Conservation (phyloP, 2,797 vertebrate species). For the Decapterus maruadsi region DNA sequence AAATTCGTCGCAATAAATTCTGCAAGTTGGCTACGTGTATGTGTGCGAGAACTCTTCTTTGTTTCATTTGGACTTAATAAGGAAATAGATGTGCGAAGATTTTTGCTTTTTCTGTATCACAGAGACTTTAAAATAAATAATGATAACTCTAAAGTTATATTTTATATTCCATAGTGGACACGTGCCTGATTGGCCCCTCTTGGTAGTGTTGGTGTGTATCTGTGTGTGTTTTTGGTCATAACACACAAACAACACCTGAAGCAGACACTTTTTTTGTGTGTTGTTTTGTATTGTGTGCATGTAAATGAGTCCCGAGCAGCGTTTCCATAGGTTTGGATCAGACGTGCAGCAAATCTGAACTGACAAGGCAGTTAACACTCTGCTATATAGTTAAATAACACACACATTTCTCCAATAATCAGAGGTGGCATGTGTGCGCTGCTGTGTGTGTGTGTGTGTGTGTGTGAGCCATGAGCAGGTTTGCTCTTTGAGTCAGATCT, state of each 20-base stretch:
- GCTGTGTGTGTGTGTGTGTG: conserved; percentile 34
- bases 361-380: conserved; percentile 80
- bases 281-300: conserved; percentile 54
- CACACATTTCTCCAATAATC: conserved; percentile 79
- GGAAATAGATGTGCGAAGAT: no score
- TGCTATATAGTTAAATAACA: conserved; percentile 77
- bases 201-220: no score
- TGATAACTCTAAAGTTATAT: no score
- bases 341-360: conserved; percentile 77
- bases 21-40: no score
- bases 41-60: no score
- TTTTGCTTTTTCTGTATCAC: no score
- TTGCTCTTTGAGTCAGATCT: conserved; percentile 75
- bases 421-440: conserved; percentile 77
- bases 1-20: no score
- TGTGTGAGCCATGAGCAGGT: conserved; percentile 75
- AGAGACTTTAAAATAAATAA: no score
- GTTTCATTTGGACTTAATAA: no score
- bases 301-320: conserved; percentile 63
- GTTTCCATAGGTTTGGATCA: conserved; percentile 68
- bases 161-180: no score
- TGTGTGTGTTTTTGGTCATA: conserved; percentile 56
- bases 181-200: no score
- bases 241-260: conserved; percentile 69
- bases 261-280: conserved; percentile 36